Evolutionary conservation across 2,888 invertebrate species (phyloP).

Genomic region (Cerceris rybyensis): DNA sequence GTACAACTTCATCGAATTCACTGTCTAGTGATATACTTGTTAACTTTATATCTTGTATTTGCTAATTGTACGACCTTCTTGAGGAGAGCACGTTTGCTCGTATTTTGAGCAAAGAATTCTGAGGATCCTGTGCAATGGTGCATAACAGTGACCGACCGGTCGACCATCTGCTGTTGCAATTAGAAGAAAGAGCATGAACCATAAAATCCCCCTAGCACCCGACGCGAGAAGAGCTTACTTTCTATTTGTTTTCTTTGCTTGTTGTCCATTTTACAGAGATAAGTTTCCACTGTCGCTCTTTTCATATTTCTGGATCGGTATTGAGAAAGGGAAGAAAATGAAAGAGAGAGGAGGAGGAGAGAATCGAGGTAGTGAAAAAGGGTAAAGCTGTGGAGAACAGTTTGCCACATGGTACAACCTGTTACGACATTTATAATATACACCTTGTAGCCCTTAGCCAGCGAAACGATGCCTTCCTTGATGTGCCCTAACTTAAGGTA

Average conservation of each 20-base stretch:
- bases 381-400: no score
- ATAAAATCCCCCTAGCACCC: conserved; percentile 17
- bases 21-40: neutral
- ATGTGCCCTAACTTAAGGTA: conserved; percentile 53
- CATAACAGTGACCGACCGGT: conserved; percentile 31
- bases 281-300: conserved; percentile 16
- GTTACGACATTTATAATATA: conserved; percentile 43
- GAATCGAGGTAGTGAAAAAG: conserved; percentile 11
- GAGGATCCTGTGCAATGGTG: neutral
- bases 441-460: conserved; percentile 49
- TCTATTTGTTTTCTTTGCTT: conserved; percentile 36
- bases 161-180: conserved; percentile 67
- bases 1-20: neutral
- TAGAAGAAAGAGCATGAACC: conserved; percentile 64
- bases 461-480: conserved; percentile 38
- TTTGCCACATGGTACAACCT: conserved; percentile 43
- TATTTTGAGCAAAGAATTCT: neutral
- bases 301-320: conserved; percentile 7
- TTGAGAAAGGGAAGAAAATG: neutral
- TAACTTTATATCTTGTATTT: neutral
- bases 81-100: neutral
- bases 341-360: conserved; percentile 3
- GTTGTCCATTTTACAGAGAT: neutral
- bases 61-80: neutral
- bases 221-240: conserved; percentile 30